Evolutionary conservation across 2,797 vertebrate species (phyloP), one percentile per base, ranked within the genome.

Genomic region (Euthynnus affinis): DNA sequence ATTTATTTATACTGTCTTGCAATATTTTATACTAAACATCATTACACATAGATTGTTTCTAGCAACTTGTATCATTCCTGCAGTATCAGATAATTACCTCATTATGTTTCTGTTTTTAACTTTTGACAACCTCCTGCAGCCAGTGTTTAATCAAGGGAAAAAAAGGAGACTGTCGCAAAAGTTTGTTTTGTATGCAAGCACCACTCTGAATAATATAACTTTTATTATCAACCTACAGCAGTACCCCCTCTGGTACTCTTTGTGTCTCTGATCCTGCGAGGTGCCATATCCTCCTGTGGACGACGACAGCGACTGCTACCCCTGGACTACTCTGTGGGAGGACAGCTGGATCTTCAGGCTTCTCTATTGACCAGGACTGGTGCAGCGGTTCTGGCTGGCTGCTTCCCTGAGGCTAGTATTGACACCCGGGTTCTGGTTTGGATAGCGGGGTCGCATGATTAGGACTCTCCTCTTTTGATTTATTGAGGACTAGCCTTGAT

Each of bases 391-490:
- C 94, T 91, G 90, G 92, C 91, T 93, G 91, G 84, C 92, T 94
- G 93, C 89, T 85, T 94, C 87, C 85, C 92, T 93, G 91, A 93
- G 91, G 89, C 80, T 13, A 83, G 89, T 94, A 95, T 95, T 91
- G 93, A 94, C 94, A 94, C 89, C 74, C 70, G 58, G 88, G 90
- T 91, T 90, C 91, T 87, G 91, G 88, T 93, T 92, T 92, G 91
- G 89, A 89, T 90, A 84, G 80, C 89, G 89, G 91, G 92, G 90
- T 91, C 82, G 53, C 67, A 42, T 77, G 80, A 87, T 75, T 83
- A 82, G 52, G 90, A 90, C 83, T 87, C 83, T 84, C 87, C 87
- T 84, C 75, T 87, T 91, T 90, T 93, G 93, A 93, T 94, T 93
- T 92, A 94, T 94, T 93, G 92, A 93, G 90, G 84, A 53, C 66